A percentile compares a stretch with the other conserved stretches of the same genome.
Conservation (phyloP, 2,113 vertebrate genomes). For the Machaerirhynchus nigripectus region DNA sequence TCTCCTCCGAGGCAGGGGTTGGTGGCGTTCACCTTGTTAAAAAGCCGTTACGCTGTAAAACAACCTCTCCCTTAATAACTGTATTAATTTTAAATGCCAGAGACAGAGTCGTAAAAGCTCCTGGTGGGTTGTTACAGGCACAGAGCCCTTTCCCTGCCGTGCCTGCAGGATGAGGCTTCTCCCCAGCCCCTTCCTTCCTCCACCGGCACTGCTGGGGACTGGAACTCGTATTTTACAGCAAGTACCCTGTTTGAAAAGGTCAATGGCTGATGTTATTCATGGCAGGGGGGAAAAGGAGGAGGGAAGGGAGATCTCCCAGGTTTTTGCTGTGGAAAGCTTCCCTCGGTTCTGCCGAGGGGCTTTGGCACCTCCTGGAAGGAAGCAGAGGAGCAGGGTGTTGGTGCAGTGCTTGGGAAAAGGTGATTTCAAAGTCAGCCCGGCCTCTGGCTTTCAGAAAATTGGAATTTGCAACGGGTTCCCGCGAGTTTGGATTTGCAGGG, state of each 20-base stretch:
- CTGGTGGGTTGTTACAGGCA: not conserved
- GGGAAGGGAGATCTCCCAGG: not conserved
- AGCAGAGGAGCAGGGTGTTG: not conserved
- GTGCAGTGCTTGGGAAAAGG: not conserved
- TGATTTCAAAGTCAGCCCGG: not conserved
- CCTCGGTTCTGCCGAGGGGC: not conserved
- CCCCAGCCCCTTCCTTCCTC: not conserved
- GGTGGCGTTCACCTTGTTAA: conserved; percentile 25
- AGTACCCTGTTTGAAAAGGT: conserved; percentile 1
- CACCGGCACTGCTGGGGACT: not conserved
- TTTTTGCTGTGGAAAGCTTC: not conserved
- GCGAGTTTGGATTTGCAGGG: not conserved
- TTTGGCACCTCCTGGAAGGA: not conserved
- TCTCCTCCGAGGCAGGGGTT: not conserved
- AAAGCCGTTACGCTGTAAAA: conserved; percentile 39
- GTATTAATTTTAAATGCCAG: conserved; percentile 65
- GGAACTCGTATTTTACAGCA: not conserved
- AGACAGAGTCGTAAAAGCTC: conserved; percentile 10
- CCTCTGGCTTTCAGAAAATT: not conserved
- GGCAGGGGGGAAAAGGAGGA: not conserved
- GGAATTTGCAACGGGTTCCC: not conserved
- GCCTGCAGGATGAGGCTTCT: not conserved
- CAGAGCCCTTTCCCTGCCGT: not conserved
- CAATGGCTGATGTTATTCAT: not conserved
- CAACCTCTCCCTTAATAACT: conserved; percentile 41